Conservation (phyloP, 2,797 vertebrate genomes). For the Sebastiscus tertius region DNA sequence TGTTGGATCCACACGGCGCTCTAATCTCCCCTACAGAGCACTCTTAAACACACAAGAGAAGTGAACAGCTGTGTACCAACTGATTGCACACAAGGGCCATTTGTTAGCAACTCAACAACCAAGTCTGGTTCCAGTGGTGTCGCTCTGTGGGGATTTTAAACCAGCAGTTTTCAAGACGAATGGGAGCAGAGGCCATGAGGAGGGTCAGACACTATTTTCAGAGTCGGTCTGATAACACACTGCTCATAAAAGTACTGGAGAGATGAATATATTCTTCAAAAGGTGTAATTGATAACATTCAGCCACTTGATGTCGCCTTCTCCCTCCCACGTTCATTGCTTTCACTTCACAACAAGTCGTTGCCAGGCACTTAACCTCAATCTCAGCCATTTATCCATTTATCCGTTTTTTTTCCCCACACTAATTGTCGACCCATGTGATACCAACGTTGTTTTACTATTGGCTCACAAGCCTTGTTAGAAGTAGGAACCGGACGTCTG, state of each 20-base stretch:
- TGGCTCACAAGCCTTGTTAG: too few species aligned
- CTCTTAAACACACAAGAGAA: background rate
- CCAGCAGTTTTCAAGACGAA: slow-evolving; percentile 5
- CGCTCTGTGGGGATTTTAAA: background rate
- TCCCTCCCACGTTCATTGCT: too few species aligned
- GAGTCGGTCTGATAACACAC: background rate
- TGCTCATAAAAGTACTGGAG: background rate
- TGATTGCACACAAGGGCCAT: slow-evolving; percentile 4
- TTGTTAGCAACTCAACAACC: background rate
- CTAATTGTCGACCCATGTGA: too few species aligned
- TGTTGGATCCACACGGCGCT: background rate
- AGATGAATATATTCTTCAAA: background rate
- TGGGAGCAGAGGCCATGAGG: background rate
- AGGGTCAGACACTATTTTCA: background rate
- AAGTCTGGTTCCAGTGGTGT: background rate
- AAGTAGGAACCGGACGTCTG: too few species aligned
- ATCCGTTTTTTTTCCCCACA: too few species aligned
- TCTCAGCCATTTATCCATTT: too few species aligned
- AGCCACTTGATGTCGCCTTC: too few species aligned
- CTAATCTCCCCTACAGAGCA: background rate
- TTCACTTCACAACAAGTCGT: too few species aligned
- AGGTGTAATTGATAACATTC: too few species aligned
- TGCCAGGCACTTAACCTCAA: too few species aligned
- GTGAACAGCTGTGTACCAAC: background rate
- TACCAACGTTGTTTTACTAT: too few species aligned